Evolutionary conservation across 2,888 invertebrate species (phyloP), one percentile per base, ranked within the genome.

Genomic region (Aplocera efformata): DNA sequence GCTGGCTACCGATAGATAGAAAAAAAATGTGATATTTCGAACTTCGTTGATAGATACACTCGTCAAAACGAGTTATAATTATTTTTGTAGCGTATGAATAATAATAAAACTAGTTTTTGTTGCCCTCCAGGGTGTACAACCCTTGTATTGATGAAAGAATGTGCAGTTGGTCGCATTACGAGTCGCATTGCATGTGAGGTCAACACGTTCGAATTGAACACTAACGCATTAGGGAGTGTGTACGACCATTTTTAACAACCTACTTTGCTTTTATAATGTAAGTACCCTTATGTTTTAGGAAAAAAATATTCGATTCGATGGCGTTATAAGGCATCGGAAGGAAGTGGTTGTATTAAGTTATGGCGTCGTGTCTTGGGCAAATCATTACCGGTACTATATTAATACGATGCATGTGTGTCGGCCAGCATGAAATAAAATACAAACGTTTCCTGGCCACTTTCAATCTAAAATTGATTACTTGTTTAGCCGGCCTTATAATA

Each of bases 311-410:
- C 30, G 29, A 48, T 35, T 42, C 37, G 42, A 41, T 32, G 47
- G 2, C 47, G 33, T 49, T 79, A 72, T 86, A 86, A 63, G 85
- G 86, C 63, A 80, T 88, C 86, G 86, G 86, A 88, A 88, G 86
- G 86, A 88, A 84, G 85, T 75, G 78, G 84, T 74, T 51, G 74
- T 74, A 76, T 77, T 75, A 72, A 74, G 68, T 74, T 76, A 76
- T 75, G 69, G 68, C 66, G 60, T 48, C 63, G 62, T 66, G 74
- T 70, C 77, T 75, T 66, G 63, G 63, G 75, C 77, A 72, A 82
- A 79, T 79, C 78, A 79, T 76, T 79, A 78, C 69, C 70, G 74
- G 70, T 63, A 49, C 48, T 43, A 41, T 58, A 62, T 58, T 63
- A 66, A 55, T 55, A 54, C 48, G 52, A 50, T 45, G 58, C 45